Evolutionary conservation across 2,888 invertebrate species (phyloP).

Genomic region (Eupithecia tripunctaria): DNA sequence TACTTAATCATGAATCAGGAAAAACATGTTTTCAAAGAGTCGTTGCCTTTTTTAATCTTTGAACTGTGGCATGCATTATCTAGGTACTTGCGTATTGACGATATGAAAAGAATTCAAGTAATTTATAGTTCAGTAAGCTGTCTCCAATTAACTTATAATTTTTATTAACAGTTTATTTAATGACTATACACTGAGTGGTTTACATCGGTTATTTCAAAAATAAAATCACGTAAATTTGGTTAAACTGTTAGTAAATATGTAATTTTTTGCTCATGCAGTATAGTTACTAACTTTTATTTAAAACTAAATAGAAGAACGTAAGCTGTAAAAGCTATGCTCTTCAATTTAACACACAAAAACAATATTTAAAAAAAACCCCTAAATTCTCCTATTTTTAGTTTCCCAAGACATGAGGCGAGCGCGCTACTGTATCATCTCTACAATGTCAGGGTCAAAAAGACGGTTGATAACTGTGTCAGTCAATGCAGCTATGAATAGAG

Average conservation of each 20-base stretch:
- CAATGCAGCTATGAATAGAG: slow-evolving; percentile 69
- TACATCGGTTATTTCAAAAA: not conserved
- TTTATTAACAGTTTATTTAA: not conserved
- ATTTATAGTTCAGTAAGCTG: slow-evolving; percentile 11
- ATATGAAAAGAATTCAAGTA: slow-evolving; percentile 54
- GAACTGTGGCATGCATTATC: slow-evolving; percentile 69
- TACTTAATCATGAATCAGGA: slow-evolving; percentile 62
- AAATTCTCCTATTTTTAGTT: not conserved
- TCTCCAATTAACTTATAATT: not conserved
- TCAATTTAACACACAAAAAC: not conserved
- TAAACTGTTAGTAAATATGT: not conserved
- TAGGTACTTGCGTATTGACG: slow-evolving; percentile 57
- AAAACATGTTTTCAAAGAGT: slow-evolving; percentile 75
- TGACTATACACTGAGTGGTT: not conserved
- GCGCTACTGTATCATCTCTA: slow-evolving; percentile 25
- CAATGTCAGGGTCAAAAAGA: slow-evolving; percentile 64
- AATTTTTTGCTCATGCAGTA: not conserved
- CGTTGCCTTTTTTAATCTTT: slow-evolving; percentile 71
- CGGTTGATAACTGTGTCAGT: slow-evolving; percentile 62
- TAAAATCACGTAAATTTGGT: too few species aligned
- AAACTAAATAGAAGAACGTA: not conserved
- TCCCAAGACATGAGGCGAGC: not conserved
- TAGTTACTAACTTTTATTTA: not conserved
- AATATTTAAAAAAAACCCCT: too few species aligned
- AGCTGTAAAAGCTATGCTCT: too few species aligned